A percentile compares a stretch with the other conserved stretches of the same genome.
phyloP scores from a whole-genome alignment of 1,140 invertebrate species.

The Choristoneura fumiferana region DNA sequence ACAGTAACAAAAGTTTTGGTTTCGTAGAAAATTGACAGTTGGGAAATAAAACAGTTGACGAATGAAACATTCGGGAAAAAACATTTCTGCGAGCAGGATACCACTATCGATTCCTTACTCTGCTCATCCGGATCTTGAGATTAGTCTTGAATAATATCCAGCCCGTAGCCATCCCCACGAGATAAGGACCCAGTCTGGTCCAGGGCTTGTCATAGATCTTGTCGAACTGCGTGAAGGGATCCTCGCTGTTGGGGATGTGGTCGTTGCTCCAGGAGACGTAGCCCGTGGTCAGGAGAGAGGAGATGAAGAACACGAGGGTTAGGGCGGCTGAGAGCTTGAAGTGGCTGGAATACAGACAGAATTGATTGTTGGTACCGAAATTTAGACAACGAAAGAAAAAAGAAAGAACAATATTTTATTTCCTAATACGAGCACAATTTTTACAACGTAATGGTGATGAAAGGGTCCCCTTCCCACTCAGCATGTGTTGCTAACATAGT shows the following conservation, averaged over 20 bases:
- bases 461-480: too few relatives aligned
- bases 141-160: conserved; percentile 91
- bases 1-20: too few relatives aligned
- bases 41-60: too few relatives aligned
- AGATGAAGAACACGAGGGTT: conserved; percentile 82
- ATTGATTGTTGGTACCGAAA: too few relatives aligned
- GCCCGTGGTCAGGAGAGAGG: conserved; percentile 88
- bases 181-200: conserved; percentile 89
- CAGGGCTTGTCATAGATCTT: conserved; percentile 94
- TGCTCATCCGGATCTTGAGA: conserved; percentile 87
- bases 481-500: too few relatives aligned
- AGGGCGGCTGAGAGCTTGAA: conserved; percentile 85
- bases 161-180: conserved; percentile 90
- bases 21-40: too few relatives aligned
- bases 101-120: conserved; percentile 80
- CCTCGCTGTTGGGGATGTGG: conserved; percentile 88
- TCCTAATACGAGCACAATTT: too few relatives aligned
- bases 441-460: too few relatives aligned
- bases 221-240: conserved; percentile 90
- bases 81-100: too few relatives aligned
- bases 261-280: conserved; percentile 89
- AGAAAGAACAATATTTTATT: too few relatives aligned
- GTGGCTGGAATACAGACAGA: conserved; percentile 77
- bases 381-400: too few relatives aligned
- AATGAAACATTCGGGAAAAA: too few relatives aligned